A percentile compares a stretch with the other conserved stretches of the same genome.
Evolutionary conservation across 37 sponge, comb jelly and placozoan species (phyloP).

Genomic region (Spongilla lacustris): DNA sequence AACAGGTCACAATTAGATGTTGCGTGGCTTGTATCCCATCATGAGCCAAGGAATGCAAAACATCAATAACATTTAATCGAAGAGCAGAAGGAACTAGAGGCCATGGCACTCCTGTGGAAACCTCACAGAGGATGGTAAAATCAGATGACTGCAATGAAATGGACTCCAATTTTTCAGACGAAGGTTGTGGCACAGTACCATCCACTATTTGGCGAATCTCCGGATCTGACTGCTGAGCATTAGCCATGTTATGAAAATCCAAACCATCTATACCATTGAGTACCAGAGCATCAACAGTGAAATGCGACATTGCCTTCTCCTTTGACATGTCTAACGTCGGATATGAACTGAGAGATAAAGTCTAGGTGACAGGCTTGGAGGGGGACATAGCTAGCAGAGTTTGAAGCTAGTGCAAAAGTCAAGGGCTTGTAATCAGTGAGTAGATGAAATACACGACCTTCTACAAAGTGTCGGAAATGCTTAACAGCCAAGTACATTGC

Average conservation of each 20-base stretch:
- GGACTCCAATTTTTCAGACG: constrained; percentile 13
- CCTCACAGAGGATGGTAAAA: constrained; percentile 30
- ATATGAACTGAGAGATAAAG: constrained; percentile 68
- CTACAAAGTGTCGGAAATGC: constrained; percentile 51
- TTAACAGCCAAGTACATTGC: constrained; percentile 56
- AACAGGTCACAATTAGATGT: not conserved
- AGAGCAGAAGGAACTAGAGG: constrained; percentile 29
- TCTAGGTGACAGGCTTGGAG: constrained; percentile 59
- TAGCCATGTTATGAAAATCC: not conserved
- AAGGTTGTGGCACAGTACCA: not conserved
- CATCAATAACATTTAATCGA: constrained; percentile 19
- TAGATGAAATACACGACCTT: constrained; percentile 47
- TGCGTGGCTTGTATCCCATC: not conserved
- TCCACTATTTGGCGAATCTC: not conserved
- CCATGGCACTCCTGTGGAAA: constrained; percentile 34
- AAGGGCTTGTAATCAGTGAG: constrained; percentile 76
- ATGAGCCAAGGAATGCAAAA: constrained; percentile 13
- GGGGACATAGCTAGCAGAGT: constrained; percentile 47
- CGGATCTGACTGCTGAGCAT: not conserved
- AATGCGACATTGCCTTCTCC: constrained; percentile 35
- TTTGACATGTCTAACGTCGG: constrained; percentile 49
- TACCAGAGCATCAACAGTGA: not conserved
- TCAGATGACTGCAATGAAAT: constrained; percentile 8
- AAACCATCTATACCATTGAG: not conserved
- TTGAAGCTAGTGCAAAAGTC: constrained; percentile 32